These are phyloP conservation scores for Acridotheres tristis DNA, from an alignment of 2,797 vertebrate genomes.

Conservation along the genomic window DNA sequence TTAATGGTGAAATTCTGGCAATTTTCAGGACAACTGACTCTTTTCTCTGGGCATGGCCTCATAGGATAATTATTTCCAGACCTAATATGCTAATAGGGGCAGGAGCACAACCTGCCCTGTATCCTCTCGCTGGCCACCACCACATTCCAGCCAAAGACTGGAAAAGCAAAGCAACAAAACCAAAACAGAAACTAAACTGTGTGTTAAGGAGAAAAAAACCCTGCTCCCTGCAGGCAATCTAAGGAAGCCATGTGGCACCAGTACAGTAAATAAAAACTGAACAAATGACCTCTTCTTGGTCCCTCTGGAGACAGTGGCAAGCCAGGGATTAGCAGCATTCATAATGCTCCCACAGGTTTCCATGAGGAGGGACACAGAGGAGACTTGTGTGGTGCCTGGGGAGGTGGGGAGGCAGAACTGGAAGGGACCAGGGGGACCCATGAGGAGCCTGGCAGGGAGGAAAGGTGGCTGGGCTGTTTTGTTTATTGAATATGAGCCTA, in stretches of 20 bases:
- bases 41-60: neutral
- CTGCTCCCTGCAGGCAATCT: neutral
- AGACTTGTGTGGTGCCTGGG: neutral
- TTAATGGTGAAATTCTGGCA: neutral
- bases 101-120: neutral
- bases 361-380: neutral
- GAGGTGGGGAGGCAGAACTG: neutral
- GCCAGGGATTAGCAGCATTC: neutral
- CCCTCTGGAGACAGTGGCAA: neutral
- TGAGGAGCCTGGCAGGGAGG: neutral
- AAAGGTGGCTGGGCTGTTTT: neutral
- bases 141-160: neutral
- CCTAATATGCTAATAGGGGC: neutral
- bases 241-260: neutral
- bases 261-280: neutral
- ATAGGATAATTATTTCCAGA: neutral
- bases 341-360: neutral
- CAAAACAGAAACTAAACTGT: constrained; percentile 24
- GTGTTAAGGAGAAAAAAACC: neutral
- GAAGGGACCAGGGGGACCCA: neutral
- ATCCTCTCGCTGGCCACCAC: neutral
- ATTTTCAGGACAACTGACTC: neutral
- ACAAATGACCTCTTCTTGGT: constrained; percentile 15
- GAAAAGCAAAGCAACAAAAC: constrained; percentile 3
- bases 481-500: neutral